Evolutionary conservation across 2,113 vertebrate species (phyloP).

Genomic region (Gymnobelideus leadbeateri): DNA sequence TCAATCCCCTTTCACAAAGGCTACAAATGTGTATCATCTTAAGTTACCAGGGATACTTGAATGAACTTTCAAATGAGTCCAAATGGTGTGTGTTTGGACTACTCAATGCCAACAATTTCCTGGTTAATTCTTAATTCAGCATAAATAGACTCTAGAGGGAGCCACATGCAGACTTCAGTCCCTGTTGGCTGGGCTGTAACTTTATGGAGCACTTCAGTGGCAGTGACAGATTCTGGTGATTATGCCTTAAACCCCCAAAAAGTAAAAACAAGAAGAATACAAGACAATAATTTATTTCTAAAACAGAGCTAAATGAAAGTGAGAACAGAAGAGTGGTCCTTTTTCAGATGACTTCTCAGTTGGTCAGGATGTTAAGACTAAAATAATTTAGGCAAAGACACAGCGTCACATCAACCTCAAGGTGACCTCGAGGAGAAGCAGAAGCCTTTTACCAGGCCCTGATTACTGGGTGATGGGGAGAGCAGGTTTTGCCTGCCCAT

Average conservation of each 20-base stretch:
- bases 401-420: neutral
- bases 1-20: conserved; percentile 8
- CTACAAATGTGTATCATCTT: neutral
- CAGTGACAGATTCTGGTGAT: conserved; percentile 5
- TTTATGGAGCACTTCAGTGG: conserved; percentile 22
- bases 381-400: neutral
- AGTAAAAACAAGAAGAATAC: neutral
- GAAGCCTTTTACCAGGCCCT: neutral
- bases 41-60: neutral
- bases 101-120: conserved; percentile 23
- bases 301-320: conserved; percentile 31
- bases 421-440: neutral
- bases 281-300: conserved; percentile 17
- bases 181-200: neutral
- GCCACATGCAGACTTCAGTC: neutral
- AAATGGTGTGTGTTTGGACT: neutral
- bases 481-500: conserved; percentile 18
- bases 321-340: conserved; percentile 16
- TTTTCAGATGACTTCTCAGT: neutral
- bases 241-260: neutral
- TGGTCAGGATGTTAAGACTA: conserved; percentile 11
- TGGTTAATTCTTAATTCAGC: neutral
- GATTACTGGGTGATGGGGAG: neutral
- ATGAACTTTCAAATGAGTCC: conserved; percentile 18
- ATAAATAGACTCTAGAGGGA: conserved; percentile 2